Evolutionary conservation across 2,797 vertebrate genomes (phyloP).

Genomic region (Petrocephalus sullivani): DNA sequence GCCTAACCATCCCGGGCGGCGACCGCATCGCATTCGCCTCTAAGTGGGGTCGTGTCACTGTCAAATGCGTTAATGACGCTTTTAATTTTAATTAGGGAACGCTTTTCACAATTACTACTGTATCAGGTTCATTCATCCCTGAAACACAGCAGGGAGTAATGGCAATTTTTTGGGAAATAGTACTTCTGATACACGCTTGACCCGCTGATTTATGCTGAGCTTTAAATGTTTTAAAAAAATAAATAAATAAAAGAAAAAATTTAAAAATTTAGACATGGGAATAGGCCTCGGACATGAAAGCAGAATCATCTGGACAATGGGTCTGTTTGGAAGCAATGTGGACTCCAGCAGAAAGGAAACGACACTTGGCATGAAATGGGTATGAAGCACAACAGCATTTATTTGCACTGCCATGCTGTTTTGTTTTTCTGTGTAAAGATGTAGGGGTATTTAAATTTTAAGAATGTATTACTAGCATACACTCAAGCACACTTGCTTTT

Average conservation of each 20-base stretch:
- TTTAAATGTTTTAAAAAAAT: background rate
- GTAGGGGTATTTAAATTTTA: constrained; percentile 56
- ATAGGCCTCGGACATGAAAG: background rate
- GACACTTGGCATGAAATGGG: constrained; percentile 35
- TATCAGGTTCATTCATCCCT: background rate
- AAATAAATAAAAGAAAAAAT: background rate
- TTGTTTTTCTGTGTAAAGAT: constrained; percentile 50
- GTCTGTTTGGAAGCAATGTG: constrained; percentile 17
- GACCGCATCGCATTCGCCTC: background rate
- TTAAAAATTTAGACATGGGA: background rate
- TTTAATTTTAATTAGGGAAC: background rate
- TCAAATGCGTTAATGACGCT: constrained; percentile 22
- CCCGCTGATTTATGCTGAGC: background rate
- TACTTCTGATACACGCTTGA: background rate
- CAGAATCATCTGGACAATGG: background rate
- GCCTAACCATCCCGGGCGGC: background rate
- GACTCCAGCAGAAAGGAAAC: constrained; percentile 40
- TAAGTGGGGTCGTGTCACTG: background rate
- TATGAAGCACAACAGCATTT: constrained; percentile 60
- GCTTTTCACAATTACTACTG: background rate
- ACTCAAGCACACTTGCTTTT: constrained; percentile 20
- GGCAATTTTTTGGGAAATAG: background rate
- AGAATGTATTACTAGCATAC: constrained; percentile 49
- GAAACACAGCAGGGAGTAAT: background rate
- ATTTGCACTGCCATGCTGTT: constrained; percentile 70